Evolutionary conservation across 2,113 vertebrate genomes (phyloP).

Genomic region (Chaenocephalus aceratus): DNA sequence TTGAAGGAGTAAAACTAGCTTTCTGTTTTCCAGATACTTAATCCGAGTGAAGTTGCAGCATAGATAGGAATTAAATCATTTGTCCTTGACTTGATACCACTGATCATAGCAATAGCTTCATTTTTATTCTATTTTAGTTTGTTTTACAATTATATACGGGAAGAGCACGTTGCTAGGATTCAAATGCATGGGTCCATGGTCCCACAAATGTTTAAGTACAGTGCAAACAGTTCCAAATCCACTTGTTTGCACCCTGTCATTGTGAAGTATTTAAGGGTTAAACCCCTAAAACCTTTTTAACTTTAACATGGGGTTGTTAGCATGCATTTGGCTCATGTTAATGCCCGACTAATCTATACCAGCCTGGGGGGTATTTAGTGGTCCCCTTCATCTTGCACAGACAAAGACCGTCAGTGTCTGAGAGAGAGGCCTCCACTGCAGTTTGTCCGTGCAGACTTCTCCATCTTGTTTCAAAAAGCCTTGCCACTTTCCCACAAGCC

Average conservation of each 20-base stretch:
- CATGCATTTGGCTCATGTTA: conserved; percentile 35
- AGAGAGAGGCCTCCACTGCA: conserved; percentile 37
- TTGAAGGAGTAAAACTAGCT: conserved; percentile 29
- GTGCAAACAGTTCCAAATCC: conserved; percentile 7
- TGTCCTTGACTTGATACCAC: conserved; percentile 19
- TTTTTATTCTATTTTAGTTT: neutral
- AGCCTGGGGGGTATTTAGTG: conserved; percentile 12
- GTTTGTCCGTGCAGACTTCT: conserved; percentile 38
- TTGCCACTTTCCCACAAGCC: conserved; percentile 44
- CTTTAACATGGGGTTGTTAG: conserved; percentile 12
- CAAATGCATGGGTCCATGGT: neutral
- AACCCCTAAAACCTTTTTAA: conserved; percentile 31
- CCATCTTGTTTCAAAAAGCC: conserved; percentile 15
- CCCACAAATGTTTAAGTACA: neutral
- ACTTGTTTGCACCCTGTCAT: conserved; percentile 23
- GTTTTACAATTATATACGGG: neutral
- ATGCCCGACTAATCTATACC: conserved; percentile 36
- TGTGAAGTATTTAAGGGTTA: conserved; percentile 22
- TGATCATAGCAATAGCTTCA: neutral
- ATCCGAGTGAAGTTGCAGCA: conserved; percentile 24
- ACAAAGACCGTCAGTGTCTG: conserved; percentile 40
- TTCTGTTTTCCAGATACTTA: conserved; percentile 19
- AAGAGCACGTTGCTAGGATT: neutral
- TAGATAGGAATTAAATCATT: conserved; percentile 5
- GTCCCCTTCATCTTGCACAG: conserved; percentile 23